Percentiles rank a stretch among this genome's conserved stretches.
Conservation (phyloP, 2,888 invertebrate genomes). For the Agrochola litura region DNA sequence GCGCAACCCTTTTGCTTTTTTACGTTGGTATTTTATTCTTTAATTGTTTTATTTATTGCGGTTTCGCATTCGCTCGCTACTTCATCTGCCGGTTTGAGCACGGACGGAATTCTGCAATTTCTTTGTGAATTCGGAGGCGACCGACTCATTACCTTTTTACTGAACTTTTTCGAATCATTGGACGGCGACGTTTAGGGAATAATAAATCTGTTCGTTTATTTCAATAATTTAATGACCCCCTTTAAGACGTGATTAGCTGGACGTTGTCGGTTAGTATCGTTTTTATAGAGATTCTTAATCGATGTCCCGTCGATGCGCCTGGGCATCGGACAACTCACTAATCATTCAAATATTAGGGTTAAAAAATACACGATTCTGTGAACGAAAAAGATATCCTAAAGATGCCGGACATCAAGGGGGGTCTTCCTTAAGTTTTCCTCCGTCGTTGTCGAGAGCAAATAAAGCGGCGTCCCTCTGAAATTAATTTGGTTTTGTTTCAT, state of each 20-base stretch:
- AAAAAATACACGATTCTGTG: constrained; percentile 79
- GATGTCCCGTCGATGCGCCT: constrained; percentile 76
- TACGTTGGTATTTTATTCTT: constrained; percentile 77
- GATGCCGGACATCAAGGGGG: constrained; percentile 86
- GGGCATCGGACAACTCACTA: constrained; percentile 79
- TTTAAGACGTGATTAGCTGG: constrained; percentile 72
- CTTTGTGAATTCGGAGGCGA: constrained; percentile 66
- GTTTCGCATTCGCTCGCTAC: constrained; percentile 71
- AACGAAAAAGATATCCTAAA: constrained; percentile 82
- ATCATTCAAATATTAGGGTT: constrained; percentile 83
- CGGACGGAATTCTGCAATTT: constrained; percentile 70
- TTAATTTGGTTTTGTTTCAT: constrained; percentile 90
- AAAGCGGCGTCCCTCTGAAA: constrained; percentile 88
- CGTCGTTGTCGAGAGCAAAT: constrained; percentile 81
- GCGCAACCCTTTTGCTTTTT: constrained; percentile 74
- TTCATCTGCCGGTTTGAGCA: constrained; percentile 70
- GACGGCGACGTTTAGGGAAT: constrained; percentile 43
- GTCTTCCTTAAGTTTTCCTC: constrained; percentile 83
- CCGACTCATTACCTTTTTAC: constrained; percentile 66
- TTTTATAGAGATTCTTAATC: constrained; percentile 80
- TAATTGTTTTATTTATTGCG: constrained; percentile 84
- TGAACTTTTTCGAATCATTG: constrained; percentile 53
- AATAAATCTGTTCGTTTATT: constrained; percentile 56
- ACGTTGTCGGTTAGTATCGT: constrained; percentile 64
- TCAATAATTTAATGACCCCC: constrained; percentile 68